These are phyloP conservation scores for Mesaphorura yosii DNA, from an alignment of 1,140 invertebrate species.

Conservation along the genomic window DNA sequence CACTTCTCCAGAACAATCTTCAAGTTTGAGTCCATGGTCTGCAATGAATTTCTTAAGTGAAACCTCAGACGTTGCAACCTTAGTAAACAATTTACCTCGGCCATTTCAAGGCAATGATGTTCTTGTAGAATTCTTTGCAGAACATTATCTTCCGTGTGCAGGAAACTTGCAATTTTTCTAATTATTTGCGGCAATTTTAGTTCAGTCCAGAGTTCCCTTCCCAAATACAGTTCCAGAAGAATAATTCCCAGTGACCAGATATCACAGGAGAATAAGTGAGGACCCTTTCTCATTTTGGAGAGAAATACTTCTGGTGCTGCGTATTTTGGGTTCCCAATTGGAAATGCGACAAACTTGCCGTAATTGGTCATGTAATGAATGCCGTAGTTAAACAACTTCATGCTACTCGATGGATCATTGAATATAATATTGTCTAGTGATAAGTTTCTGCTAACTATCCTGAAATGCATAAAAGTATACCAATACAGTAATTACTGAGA, in stretches of 20 bases:
- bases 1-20: conserved; percentile 31
- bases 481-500: conserved; percentile 8
- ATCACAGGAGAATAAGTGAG: conserved; percentile 44
- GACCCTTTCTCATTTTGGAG: conserved; percentile 36
- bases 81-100: conserved; percentile 42
- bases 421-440: conserved; percentile 73
- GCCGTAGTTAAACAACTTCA: conserved; percentile 86
- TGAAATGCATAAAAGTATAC: conserved; percentile 2
- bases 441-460: conserved; percentile 67
- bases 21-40: conserved; percentile 14
- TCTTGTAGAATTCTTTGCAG: conserved; percentile 64
- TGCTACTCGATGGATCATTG: conserved; percentile 51
- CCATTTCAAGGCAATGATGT: conserved; percentile 53
- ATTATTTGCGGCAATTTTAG: conserved; percentile 59
- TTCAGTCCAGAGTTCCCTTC: conserved; percentile 50
- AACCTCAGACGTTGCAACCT: not conserved
- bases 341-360: conserved; percentile 77
- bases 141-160: conserved; percentile 47
- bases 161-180: conserved; percentile 58
- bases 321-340: conserved; percentile 77
- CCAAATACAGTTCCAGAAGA: conserved; percentile 59
- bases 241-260: conserved; percentile 86
- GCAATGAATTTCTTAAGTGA: conserved; percentile 1
- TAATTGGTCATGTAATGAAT: conserved; percentile 78
- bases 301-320: conserved; percentile 74